Evolutionary conservation across 1,140 invertebrate genomes (phyloP), one percentile per base, ranked within the genome.

Genomic region (Acyrthosiphon pisum): DNA sequence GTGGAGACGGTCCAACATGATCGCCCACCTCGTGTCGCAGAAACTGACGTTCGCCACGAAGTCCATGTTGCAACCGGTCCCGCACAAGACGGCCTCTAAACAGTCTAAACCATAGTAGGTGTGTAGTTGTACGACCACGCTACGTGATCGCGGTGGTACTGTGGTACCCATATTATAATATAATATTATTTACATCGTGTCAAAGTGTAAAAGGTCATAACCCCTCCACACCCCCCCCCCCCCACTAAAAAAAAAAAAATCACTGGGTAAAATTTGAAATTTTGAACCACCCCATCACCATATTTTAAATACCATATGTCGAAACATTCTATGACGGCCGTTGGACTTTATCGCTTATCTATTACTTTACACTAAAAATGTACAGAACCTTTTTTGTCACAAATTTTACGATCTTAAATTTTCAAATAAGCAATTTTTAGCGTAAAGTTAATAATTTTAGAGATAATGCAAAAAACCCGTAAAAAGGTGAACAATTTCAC

Each of bases 11-110:
- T 98, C 97, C 91, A 96, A 97, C 1, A 96, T 97, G 94, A 98
- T 98, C 93, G 97, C 97, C 30, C 97, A 97, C 94, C 96, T 98
- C 23, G 97, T 98, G 14, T 97, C 97, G 7, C 96, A 97, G 94
- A 98, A 98, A 95, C 95, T 98, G 26, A 96, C 96, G 92, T 96
- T 96, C 23, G 97, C 97, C 2, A 97, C 97, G 2, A 97, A 96
- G 94, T 97, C 97, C 6, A 97, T 98, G 96, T 96, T 98, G 76
- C 95, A 95, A 68, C 95, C 95, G n/a, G 68, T 92, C 26, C 90
- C 84, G 81, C 14, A 68, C 37, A 88, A 92, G 44, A 37, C 90
- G 6, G n/a, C 41, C 81, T 35, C 76, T 60, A 93, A 92, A 92
- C 81, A 22, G 41, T 35, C 76, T 46, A 93, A 92, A 92, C 81